Base-by-base conservation (phyloP, 1,140 invertebrate genomes). In the Lineus longissimus region DNA sequence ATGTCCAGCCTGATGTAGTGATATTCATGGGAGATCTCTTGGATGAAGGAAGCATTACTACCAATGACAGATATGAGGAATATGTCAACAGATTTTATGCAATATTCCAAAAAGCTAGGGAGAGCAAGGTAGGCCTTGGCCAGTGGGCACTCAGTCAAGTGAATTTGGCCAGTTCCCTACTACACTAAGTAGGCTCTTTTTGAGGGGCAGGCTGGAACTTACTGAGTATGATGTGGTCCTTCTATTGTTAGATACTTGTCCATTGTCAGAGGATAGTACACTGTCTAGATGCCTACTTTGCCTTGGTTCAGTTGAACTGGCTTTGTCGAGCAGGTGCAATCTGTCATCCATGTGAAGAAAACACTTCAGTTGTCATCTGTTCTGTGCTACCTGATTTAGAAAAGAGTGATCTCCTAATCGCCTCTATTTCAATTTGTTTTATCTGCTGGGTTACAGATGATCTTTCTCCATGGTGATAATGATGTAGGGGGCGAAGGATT, bases 401-500 rank as follows among this genome's bases (percentile, higher is more conserved):
- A 36, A 36, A 36, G 15, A 4, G 33, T 4, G 33, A 4, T 36
- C 15, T 7, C 15, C 4, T 36, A 15, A 15, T 15, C 33, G 33
- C 33, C 4, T 36, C 4, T 36, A 36, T 36, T 36, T 15, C 4
- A 36, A 15, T 36, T 15, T 15, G 6, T 36, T 15, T 15, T 36
- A 15, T 7, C 33, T n/a, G 33, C 15, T 36, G 4, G 6, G 15
- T 84, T 85, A 51, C 75, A 92, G 92, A 88, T 87, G 80, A 86
- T 96, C 61, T 94, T 90, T 83, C 79, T 96, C 64, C 91, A 93
- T 40, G 94, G 94, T 22, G 94, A 97, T 77, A 97, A 97, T 84
- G 94, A 97, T 76, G 93, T 97, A 70, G 94, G 94, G 25, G 94
- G 94, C 27, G 94, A 97, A 81, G 88, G 74, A 0, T 68, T 86